Percentiles rank a stretch among this genome's conserved stretches.
These are phyloP conservation scores for Cyanoderma ruficeps DNA, from an alignment of 2,113 vertebrate genomes.

Conservation along the genomic window DNA sequence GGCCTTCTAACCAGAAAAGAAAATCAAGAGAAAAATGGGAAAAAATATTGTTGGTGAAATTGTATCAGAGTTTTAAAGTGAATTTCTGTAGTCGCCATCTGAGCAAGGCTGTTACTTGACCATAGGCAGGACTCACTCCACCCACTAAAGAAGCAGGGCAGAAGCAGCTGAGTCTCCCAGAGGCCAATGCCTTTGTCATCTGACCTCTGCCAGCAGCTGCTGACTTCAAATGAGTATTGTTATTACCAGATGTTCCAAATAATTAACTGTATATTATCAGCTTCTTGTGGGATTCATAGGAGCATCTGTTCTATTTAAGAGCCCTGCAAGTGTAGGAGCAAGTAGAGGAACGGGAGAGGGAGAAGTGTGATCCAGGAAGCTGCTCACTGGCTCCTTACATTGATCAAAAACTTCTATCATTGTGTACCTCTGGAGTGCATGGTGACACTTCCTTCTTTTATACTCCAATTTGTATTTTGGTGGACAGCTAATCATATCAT, in stretches of 20 bases:
- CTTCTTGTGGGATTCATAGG: background rate
- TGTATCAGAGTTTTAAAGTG: background rate
- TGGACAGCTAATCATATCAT: background rate
- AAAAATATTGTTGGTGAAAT: background rate
- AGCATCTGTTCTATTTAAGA: background rate
- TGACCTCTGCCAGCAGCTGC: background rate
- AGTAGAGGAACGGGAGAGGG: background rate
- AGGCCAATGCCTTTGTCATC: background rate
- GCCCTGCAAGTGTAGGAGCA: background rate
- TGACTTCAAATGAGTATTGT: background rate
- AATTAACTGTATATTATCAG: background rate
- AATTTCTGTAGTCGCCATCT: background rate
- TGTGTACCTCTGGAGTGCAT: accelerated
- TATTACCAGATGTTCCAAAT: background rate
- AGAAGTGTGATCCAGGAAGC: background rate
- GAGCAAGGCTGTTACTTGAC: background rate
- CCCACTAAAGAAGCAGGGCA: background rate
- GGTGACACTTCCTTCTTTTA: background rate
- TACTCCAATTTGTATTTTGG: background rate
- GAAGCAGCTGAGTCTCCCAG: background rate
- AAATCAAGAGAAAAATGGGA: accelerated
- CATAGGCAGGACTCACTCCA: background rate
- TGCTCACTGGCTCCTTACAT: accelerated
- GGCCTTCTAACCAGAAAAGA: background rate
- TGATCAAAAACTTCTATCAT: background rate